Conservation (phyloP, 2,797 vertebrate genomes). For the Poecile montanus region DNA sequence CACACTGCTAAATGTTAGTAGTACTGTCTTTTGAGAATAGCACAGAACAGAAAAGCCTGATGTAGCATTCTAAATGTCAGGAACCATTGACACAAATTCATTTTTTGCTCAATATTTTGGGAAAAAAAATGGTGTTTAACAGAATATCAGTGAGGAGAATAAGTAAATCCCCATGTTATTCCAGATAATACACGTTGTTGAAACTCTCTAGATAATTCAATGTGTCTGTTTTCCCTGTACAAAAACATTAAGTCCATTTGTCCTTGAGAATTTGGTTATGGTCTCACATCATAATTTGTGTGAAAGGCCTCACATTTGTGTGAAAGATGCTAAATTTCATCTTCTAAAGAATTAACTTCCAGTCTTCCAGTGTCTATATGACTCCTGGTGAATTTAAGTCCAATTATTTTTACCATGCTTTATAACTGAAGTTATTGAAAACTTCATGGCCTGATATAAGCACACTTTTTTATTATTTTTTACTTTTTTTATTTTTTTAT, state of each 20-base stretch:
- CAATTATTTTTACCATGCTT: neutral
- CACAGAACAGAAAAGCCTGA: neutral
- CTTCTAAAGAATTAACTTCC: neutral
- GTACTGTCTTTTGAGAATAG: neutral
- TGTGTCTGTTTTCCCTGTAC: neutral
- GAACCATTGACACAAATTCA: neutral
- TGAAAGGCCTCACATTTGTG: neutral
- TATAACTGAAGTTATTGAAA: neutral
- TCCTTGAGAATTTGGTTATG: neutral
- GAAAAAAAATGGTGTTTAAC: neutral
- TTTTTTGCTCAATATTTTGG: neutral
- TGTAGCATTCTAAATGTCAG: neutral
- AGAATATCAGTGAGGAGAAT: neutral
- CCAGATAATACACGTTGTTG: neutral
- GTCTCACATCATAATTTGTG: neutral
- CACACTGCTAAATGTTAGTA: neutral
- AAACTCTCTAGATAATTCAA: neutral
- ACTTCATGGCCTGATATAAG: neutral
- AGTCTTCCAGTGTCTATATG: neutral
- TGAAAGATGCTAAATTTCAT: neutral
- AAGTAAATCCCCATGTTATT: neutral
- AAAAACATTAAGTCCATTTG: neutral
- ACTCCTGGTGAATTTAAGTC: neutral
- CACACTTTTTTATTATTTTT: neutral
- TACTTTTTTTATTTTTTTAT: neutral